Evolutionary conservation across 2,113 vertebrate genomes (phyloP), one percentile per base, ranked within the genome.

Genomic region (Larimichthys crocea): DNA sequence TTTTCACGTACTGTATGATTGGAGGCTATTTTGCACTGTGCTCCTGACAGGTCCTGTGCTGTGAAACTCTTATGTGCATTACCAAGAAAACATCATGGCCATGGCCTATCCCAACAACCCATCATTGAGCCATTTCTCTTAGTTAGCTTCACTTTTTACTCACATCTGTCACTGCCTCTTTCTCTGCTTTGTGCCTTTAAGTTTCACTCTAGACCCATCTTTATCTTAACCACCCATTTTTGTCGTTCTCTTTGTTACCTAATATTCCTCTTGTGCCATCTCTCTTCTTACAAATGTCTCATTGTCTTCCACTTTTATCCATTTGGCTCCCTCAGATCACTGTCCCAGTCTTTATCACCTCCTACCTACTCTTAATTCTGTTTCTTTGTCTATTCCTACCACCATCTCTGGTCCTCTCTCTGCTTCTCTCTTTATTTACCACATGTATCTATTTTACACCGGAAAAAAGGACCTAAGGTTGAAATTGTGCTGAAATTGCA

Each of bases 311-410:
- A 16, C 46, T 55, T 56, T 61, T 10, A 49, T 56, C 57, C 9
- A 71, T 68, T 67, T 46, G 17, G 7, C 42, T 77, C 52, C 22
- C 53, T 71, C n/a, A n/a, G n/a, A 89, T 80, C 19, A 42, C 64
- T 69, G 55, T 24, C 63, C 62, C 62, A 50, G 56, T 69, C 65
- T 82, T 83, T 20, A 76, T 78, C 68, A 61, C 79, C 82, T 66
- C 78, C 79, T 44, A 82, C 76, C 22, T 71, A 53, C 56, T 85
- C 68, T 55, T 60, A 64, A 75, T 74, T 62, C 46, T 56, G 17
- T 20, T 64, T 67, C 70, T 79, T 81, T 75, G 26, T 79, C 40
- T 62, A 26, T 65, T 84, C 69, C 50, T 61, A 67, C 66, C 69
- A 71, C 10, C 42, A 63, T 46, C 66, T 83, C 49, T 9, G 44